A percentile compares a stretch with the other conserved stretches of the same genome.
These are phyloP conservation scores for Tragopan temminckii DNA, from an alignment of 2,797 vertebrate genomes.

Conservation along the genomic window DNA sequence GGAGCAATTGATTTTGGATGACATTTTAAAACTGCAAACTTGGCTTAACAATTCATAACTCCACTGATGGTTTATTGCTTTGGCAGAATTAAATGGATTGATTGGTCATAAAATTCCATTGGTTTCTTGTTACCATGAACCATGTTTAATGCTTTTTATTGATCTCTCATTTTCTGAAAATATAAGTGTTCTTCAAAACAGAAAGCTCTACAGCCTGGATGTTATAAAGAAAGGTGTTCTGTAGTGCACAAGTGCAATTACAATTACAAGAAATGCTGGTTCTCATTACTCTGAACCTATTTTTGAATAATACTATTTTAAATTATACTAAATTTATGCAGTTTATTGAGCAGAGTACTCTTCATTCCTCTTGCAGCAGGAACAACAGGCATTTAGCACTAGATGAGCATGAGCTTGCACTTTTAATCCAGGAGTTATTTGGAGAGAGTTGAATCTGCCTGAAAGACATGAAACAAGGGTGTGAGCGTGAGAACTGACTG, in stretches of 20 bases:
- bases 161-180: conserved; percentile 11
- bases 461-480: conserved; percentile 23
- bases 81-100: conserved; percentile 49
- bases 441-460: not conserved
- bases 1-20: conserved; percentile 51
- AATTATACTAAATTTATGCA: not conserved
- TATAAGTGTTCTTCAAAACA: not conserved
- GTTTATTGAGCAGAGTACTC: not conserved
- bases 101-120: conserved; percentile 38
- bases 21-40: conserved; percentile 46
- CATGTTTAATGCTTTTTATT: conserved; percentile 1
- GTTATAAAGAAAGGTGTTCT: not conserved
- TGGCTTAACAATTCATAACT: conserved; percentile 31
- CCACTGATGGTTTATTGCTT: not conserved
- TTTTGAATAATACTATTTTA: not conserved
- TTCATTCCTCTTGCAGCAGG: not conserved
- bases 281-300: conserved; percentile 9
- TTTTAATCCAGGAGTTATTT: conserved; percentile 46
- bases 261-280: conserved; percentile 14
- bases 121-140: conserved; percentile 36
- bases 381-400: not conserved
- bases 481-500: conserved; percentile 28
- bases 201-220: not conserved
- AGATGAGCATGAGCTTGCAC: conserved; percentile 13
- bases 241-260: not conserved